Conservation (phyloP, 2,113 vertebrate genomes). For the Callospermophilus lateralis region DNA sequence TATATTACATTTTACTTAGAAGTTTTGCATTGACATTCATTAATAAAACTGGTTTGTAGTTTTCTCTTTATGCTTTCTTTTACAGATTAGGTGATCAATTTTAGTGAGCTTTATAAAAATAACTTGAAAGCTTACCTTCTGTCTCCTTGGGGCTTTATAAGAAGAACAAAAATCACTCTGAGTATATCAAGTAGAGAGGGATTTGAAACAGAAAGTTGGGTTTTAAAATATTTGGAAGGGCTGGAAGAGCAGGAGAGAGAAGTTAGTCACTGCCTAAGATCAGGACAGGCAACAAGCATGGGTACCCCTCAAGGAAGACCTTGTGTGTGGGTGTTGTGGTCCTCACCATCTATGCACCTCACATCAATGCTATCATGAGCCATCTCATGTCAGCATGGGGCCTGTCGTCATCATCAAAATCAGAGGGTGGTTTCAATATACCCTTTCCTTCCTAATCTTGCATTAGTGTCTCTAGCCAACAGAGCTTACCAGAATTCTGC, state of each 20-base stretch:
- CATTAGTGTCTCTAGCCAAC: background rate
- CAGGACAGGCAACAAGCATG: background rate
- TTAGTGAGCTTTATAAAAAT: slow-evolving; percentile 37
- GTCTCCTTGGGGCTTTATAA: background rate
- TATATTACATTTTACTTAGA: slow-evolving; percentile 61
- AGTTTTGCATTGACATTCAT: slow-evolving; percentile 40
- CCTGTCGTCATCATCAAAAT: background rate
- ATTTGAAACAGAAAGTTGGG: background rate
- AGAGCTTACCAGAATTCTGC: background rate
- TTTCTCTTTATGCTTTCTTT: slow-evolving; percentile 27
- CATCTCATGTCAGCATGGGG: background rate
- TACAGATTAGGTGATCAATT: slow-evolving; percentile 33
- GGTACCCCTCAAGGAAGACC: no score
- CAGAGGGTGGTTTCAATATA: background rate
- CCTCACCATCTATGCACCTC: rapidly evolving
- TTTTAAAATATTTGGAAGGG: slow-evolving; percentile 55
- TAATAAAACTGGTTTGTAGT: slow-evolving; percentile 32
- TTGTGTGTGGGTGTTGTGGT: background rate
- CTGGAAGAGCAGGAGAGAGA: background rate
- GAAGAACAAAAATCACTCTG: background rate
- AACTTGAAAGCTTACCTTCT: slow-evolving; percentile 32
- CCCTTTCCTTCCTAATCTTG: background rate
- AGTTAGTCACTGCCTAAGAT: background rate
- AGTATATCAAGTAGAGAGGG: background rate
- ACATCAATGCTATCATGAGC: background rate